Conservation (phyloP, 2,113 vertebrate genomes). For the Pelobates fuscus region DNA sequence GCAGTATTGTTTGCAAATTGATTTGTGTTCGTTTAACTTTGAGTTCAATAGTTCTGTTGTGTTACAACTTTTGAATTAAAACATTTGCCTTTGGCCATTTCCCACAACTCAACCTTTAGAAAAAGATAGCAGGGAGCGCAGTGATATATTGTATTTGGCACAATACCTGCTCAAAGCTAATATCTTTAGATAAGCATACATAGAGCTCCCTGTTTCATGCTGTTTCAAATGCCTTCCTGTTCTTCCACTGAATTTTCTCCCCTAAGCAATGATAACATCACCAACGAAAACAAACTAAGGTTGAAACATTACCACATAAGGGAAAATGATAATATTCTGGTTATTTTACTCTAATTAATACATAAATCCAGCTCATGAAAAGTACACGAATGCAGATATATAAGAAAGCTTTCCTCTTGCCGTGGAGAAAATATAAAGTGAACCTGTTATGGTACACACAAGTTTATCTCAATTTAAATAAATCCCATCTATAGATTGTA, state of each 20-base stretch:
- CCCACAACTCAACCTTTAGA: neutral
- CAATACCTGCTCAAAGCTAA: constrained; percentile 10
- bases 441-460: too few species aligned
- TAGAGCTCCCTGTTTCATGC: neutral
- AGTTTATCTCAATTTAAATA: too few species aligned
- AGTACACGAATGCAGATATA: too few species aligned
- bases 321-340: neutral
- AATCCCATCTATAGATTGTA: too few species aligned
- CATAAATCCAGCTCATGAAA: neutral
- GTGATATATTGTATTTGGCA: neutral
- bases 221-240: neutral
- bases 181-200: constrained; percentile 3
- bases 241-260: neutral
- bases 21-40: neutral
- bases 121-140: constrained; percentile 9
- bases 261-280: constrained; percentile 1
- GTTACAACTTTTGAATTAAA: neutral
- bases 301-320: neutral
- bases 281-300: neutral
- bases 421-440: too few species aligned
- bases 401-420: too few species aligned
- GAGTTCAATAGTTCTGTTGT: constrained; percentile 1
- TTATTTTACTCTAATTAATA: neutral
- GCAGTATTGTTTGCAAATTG: neutral
- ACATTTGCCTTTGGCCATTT: neutral